Base-by-base conservation (phyloP, 2,888 invertebrate genomes). In the Bellardia bayeri region DNA sequence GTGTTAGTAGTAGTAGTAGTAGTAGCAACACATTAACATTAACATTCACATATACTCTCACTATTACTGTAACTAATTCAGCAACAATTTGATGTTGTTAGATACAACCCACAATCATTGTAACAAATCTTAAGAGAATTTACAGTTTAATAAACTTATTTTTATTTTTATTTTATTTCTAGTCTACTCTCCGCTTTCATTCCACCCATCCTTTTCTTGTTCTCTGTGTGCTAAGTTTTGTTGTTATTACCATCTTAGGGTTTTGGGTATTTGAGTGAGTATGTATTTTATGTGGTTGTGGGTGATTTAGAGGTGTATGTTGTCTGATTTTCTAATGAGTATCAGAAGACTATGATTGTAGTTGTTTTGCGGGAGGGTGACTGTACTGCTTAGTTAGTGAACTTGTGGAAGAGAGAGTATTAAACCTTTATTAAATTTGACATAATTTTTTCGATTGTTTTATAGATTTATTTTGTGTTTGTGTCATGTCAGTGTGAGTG, bases 371-470 rank as follows among this genome's bases (percentile, higher is more conserved):
- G 11, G 61, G 37, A 45, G 45, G 37, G 14, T 33, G 33, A 14
- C 33, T 56, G 40, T 37, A 37, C 8, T 16, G 45, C 45, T 45
- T 45, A 51, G 33, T 30, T 72, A 6, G 6, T 42, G 42, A 42
- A 45, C 11, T 51, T 16, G 30, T 30, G 16, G 58, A 72, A 58
- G 63, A 23, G 63, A 23, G 8, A 64, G 30, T 75, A 89, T 89
- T 90, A 89, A 91, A 91, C 91, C 92, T 90, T 92, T 91, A 92
- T 92, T 92, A 91, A 91, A 90, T 90, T 91, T 91, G 90, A 91
- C 91, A 92, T 90, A 61, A 88, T 80, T 69, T 81, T 56, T 45
- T 72, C 42, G n/a, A 72, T 64, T 68, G 37, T 54, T 42, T 64
- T 72, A 37, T 64, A 14, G 16, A 33, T 33, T 49, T 33, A 63